phyloP scores from a whole-genome alignment of 2,888 invertebrate genomes.

The Esperia sulphurella region DNA sequence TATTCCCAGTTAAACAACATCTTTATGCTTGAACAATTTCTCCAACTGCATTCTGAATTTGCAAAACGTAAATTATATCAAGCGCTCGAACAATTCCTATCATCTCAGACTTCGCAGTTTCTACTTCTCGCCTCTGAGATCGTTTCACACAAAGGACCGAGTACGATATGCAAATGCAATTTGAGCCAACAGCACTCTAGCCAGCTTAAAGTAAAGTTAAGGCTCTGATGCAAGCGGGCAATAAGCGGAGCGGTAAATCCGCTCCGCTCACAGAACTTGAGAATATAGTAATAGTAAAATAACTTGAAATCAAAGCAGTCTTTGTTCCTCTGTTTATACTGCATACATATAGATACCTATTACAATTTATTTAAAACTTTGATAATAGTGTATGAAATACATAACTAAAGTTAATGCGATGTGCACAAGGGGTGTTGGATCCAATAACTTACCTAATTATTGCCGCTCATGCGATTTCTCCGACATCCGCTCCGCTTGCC shows the following conservation, averaged over 20 bases:
- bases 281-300: too few species aligned
- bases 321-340: too few species aligned
- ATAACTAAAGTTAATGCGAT: too few species aligned
- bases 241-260: neutral
- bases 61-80: conserved; percentile 8
- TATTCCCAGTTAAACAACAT: neutral
- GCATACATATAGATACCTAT: neutral
- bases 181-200: conserved; percentile 55
- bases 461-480: too few species aligned
- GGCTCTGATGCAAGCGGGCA: conserved; percentile 10
- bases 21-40: neutral
- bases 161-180: conserved; percentile 72
- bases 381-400: too few species aligned
- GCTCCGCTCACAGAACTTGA: too few species aligned
- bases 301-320: too few species aligned
- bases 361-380: too few species aligned
- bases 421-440: too few species aligned
- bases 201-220: conserved; percentile 14
- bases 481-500: neutral
- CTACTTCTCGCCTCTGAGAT: conserved; percentile 20
- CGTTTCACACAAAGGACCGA: conserved; percentile 23
- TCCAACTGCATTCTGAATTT: neutral
- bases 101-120: conserved; percentile 26
- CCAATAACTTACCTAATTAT: too few species aligned
- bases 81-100: conserved; percentile 5